Percentiles rank a stretch among this genome's conserved stretches.
Evolutionary conservation across 2,113 vertebrate genomes (phyloP).

Genomic region (Syngnathus typhle): DNA sequence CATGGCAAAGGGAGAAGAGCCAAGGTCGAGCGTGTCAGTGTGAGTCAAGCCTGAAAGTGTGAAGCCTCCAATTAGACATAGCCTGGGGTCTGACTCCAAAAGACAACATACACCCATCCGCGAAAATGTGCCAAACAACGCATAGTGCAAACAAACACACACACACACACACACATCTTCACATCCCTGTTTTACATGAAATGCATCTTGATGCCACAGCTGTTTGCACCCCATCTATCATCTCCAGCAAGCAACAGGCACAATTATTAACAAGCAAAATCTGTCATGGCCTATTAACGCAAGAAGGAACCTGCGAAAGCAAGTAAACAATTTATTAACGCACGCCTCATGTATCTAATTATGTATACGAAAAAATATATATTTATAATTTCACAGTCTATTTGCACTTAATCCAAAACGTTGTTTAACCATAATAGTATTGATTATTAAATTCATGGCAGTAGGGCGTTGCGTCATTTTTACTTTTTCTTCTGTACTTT

Average conservation of each 20-base stretch:
- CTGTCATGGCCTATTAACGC: conserved; percentile 67
- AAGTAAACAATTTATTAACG: conserved; percentile 68
- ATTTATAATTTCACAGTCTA: conserved; percentile 60
- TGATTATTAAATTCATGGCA: conserved; percentile 6
- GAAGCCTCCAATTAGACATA: conserved; percentile 74
- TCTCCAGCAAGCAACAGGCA: conserved; percentile 68
- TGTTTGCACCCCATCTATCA: conserved; percentile 73
- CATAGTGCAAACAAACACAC: conserved; percentile 57
- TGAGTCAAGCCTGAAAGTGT: conserved; percentile 73
- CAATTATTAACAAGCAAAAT: conserved; percentile 72
- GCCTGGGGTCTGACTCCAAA: conserved; percentile 71
- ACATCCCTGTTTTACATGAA: conserved; percentile 69
- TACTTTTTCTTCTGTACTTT: conserved; percentile 3
- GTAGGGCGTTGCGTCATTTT: conserved; percentile 16
- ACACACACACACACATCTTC: conserved; percentile 39
- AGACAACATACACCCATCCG: conserved; percentile 66
- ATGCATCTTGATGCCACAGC: conserved; percentile 72
- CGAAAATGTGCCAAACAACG: conserved; percentile 69
- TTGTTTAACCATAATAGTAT: conserved; percentile 31
- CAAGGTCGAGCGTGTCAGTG: conserved; percentile 73
- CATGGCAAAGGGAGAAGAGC: conserved; percentile 67
- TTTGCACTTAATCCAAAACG: conserved; percentile 62
- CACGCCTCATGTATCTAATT: conserved; percentile 62
- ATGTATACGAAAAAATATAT: conserved; percentile 50
- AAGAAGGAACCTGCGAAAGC: conserved; percentile 65